These are phyloP conservation scores for Ariopsis seemanni DNA, from an alignment of 2,113 vertebrate genomes.

Conservation along the genomic window DNA sequence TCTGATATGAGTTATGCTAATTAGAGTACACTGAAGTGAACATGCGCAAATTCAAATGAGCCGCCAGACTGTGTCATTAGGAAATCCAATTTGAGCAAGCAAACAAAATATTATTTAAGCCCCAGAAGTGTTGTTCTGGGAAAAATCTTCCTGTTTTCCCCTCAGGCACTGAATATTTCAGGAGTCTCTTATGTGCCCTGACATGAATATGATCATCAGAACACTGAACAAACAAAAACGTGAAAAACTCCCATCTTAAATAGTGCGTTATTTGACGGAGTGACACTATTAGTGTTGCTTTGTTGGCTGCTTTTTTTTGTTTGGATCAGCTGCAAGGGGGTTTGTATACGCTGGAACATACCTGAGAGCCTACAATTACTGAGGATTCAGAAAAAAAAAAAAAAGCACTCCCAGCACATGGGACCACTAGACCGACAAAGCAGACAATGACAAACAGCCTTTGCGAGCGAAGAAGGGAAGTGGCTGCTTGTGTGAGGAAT, in stretches of 20 bases:
- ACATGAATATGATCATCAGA: not conserved
- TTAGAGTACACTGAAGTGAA: slow-evolving; percentile 7
- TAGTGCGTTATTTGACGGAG: slow-evolving; percentile 22
- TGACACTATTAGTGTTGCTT: slow-evolving; percentile 17
- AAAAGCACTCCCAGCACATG: not conserved
- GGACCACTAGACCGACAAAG: slow-evolving; percentile 33
- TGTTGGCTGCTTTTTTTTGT: not conserved
- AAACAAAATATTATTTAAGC: not conserved
- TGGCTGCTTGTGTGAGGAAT: slow-evolving; percentile 13
- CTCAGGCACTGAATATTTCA: not conserved
- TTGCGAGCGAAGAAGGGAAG: slow-evolving; percentile 7
- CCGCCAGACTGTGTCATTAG: not conserved
- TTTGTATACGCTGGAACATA: not conserved
- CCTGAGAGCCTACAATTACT: slow-evolving; percentile 33
- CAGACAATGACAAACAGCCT: slow-evolving; percentile 38
- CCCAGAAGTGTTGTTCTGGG: not conserved
- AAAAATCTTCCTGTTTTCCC: slow-evolving; percentile 5
- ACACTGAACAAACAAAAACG: not conserved
- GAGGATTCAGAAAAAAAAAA: slow-evolving; percentile 8
- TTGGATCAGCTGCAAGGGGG: not conserved
- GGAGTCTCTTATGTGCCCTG: not conserved
- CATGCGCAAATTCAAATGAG: not conserved
- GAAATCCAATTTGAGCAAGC: not conserved
- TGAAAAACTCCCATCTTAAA: not conserved
- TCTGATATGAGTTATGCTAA: slow-evolving; percentile 4